Evolutionary conservation across 1,140 invertebrate genomes (phyloP).

Genomic region (Papilio glaucus): DNA sequence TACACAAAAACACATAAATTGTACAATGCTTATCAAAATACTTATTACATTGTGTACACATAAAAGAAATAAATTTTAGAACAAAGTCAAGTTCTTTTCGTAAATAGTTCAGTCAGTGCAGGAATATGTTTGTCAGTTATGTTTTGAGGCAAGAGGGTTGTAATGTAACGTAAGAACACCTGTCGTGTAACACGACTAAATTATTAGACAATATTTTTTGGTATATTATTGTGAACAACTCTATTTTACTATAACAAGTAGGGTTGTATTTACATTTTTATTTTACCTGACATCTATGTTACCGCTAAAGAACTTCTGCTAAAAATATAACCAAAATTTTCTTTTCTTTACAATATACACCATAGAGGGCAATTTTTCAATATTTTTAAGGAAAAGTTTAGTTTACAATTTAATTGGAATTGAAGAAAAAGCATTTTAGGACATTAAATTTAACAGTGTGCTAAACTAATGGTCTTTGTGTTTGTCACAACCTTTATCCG

Average conservation of each 20-base stretch:
- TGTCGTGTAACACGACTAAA: constrained; percentile 48
- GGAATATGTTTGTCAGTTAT: constrained; percentile 40
- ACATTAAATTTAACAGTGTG: no score
- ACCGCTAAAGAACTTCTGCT: not conserved
- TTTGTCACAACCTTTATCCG: no score
- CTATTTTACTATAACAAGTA: not conserved
- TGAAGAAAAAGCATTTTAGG: no score
- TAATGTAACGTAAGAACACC: constrained; percentile 45
- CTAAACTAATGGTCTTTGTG: no score
- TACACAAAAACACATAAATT: not conserved
- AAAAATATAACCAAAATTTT: not conserved
- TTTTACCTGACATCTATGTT: constrained; percentile 24
- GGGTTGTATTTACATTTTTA: not conserved
- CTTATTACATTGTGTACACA: not conserved
- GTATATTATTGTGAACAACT: not conserved
- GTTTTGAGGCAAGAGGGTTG: constrained; percentile 26
- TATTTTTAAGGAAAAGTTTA: not conserved
- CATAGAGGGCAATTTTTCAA: not conserved
- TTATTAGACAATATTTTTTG: constrained; percentile 6
- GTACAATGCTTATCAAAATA: not conserved
- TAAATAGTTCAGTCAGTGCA: constrained; percentile 33
- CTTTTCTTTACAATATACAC: not conserved
- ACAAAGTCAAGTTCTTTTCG: constrained; percentile 13
- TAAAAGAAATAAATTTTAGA: not conserved
- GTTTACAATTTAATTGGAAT: no score